Evolutionary conservation across 2,797 vertebrate genomes (phyloP), one percentile per base, ranked within the genome.

Genomic region (Pseudomugil tenellus): DNA sequence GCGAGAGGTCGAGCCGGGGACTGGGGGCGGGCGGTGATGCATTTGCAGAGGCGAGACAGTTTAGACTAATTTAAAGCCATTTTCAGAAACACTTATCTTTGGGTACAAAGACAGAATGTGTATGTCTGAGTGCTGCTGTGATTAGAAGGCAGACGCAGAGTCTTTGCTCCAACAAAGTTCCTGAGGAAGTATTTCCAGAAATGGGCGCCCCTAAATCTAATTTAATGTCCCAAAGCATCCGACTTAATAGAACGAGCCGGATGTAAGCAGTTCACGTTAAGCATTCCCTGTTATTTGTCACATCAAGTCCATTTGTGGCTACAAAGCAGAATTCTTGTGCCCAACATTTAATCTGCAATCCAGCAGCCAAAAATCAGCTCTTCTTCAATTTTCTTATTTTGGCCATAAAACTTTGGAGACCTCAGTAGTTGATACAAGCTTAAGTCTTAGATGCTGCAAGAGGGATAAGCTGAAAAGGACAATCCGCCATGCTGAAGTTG

Each of bases 1-100:
- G 78, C 21, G 39, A 67, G 41, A 72, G 84, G 87, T 80, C 7
- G 56, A 52, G 68, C 41, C 37, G 8, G 58, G 58, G 53, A 21
- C 37, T 6, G 58, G 58, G 53, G n/a, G 0, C 26, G 35, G 52
- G 48, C 16, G 28, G 73, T 71, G 70, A 84, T 74, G 76, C 57
- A 60, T 82, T 72, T 49, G 51, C 70, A 52, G 39, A 70, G 67
- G 14, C 6, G 21, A 63, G 51, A 61, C 53, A 16, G 53, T 63
- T 52, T n/a, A 46, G 63, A 55, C 34, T 62, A 23, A 81, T 76
- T 77, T 53, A 76, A 58, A 65, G 70, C 61, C 32, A 17, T 49
- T 53, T 35, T 72, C 25, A 41, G 29, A 71, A 56, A 19, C 67
- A 31, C 63, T 48, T 4, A 56, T 69, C 6, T 63, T 52, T 43